Conservation (phyloP, 2,113 vertebrate species). For the Carassius carassius region DNA sequence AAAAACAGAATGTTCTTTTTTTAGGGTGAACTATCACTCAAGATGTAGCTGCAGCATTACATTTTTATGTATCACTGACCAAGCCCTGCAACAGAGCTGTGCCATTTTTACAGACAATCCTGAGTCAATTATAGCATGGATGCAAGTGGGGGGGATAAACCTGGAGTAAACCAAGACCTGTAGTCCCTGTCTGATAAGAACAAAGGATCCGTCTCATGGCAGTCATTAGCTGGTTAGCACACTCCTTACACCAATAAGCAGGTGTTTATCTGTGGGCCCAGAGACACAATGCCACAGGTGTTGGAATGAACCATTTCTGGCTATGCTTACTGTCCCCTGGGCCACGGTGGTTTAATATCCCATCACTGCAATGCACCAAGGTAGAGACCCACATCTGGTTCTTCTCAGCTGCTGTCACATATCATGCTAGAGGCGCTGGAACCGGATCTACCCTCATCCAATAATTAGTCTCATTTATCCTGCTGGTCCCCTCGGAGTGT, state of each 20-base stretch:
- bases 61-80: background rate
- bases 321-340: slow-evolving; percentile 15
- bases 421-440: slow-evolving; percentile 26
- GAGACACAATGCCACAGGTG: slow-evolving; percentile 40
- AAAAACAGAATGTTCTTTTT: background rate
- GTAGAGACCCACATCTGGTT: slow-evolving; percentile 50
- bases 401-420: slow-evolving; percentile 34
- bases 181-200: background rate
- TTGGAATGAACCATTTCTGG: slow-evolving; percentile 19
- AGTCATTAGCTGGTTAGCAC: slow-evolving; percentile 39
- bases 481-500: slow-evolving; percentile 47
- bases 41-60: background rate
- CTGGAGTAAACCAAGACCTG: background rate
- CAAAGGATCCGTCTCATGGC: slow-evolving; percentile 22
- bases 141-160: background rate
- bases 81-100: background rate
- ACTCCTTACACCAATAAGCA: slow-evolving; percentile 34
- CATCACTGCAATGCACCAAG: slow-evolving; percentile 34
- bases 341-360: slow-evolving; percentile 38
- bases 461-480: slow-evolving; percentile 59
- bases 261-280: slow-evolving; percentile 43
- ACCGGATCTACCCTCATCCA: slow-evolving; percentile 44
- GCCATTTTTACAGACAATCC: background rate
- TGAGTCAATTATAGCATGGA: slow-evolving; percentile 17
- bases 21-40: background rate